Conservation (phyloP, 30 jellyfish, hydroid and myxozoan genomes). For the Pelagia noctiluca region DNA sequence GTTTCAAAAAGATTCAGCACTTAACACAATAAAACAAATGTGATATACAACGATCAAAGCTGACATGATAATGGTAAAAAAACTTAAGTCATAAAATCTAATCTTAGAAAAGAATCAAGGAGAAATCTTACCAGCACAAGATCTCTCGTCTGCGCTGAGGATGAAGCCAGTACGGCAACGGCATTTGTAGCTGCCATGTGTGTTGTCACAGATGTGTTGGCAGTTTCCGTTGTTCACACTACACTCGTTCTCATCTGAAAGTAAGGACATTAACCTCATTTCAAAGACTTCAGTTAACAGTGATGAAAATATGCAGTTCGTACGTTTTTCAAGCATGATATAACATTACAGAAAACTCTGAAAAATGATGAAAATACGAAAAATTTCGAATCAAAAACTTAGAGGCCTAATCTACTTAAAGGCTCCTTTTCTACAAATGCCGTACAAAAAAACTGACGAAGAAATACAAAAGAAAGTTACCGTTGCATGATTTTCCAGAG, state of each 20-base stretch:
- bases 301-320: too few relatives aligned
- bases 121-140: conserved; percentile 98
- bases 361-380: background rate
- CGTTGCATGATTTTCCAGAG: conserved; percentile 61
- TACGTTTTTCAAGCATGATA: too few relatives aligned
- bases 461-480: conserved; percentile 36
- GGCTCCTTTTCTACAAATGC: background rate
- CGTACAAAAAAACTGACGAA: background rate
- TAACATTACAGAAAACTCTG: background rate
- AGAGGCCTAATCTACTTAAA: background rate
- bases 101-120: too few relatives aligned
- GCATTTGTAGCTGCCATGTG: conserved; percentile 81
- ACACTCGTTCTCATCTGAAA: conserved; percentile 83
- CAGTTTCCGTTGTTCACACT: conserved; percentile 62
- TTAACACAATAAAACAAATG: too few relatives aligned
- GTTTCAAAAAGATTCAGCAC: too few relatives aligned
- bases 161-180: conserved; percentile 77
- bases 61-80: too few relatives aligned
- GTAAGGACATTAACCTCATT: too few relatives aligned
- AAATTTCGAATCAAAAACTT: background rate
- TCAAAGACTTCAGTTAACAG: too few relatives aligned
- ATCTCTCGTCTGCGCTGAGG: conserved; percentile 64
- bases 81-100: too few relatives aligned
- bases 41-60: too few relatives aligned
- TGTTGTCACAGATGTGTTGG: conserved; percentile 63